Conservation (phyloP, 2,113 vertebrate genomes). For the Oceanites oceanicus region DNA sequence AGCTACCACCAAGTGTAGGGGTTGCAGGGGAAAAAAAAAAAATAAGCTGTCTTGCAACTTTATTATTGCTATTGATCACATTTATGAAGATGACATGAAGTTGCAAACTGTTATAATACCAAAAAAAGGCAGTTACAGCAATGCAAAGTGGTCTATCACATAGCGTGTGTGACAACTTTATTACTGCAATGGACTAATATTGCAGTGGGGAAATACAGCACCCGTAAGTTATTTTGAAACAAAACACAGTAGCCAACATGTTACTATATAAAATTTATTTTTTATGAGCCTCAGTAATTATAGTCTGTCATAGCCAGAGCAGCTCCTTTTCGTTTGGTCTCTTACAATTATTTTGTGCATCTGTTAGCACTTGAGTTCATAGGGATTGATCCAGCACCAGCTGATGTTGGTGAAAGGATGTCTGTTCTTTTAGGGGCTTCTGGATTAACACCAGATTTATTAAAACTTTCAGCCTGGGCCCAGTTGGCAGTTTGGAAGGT, state of each 20-base stretch:
- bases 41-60: constrained; percentile 12
- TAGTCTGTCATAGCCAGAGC: not conserved
- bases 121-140: constrained; percentile 36
- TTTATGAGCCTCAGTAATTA: constrained; percentile 53
- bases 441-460: not conserved
- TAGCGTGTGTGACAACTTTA: constrained; percentile 53
- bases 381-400: not conserved
- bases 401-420: not conserved
- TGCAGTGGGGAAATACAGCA: not conserved
- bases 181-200: not conserved
- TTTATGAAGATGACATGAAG: constrained; percentile 58
- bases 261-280: constrained; percentile 3
- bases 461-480: not conserved
- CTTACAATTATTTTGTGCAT: not conserved
- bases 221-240: constrained; percentile 32
- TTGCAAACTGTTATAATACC: constrained; percentile 37
- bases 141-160: constrained; percentile 55
- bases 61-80: constrained; percentile 49
- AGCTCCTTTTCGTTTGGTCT: not conserved
- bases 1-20: not conserved
- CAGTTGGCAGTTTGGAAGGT: not conserved
- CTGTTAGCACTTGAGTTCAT: not conserved
- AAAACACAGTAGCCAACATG: not conserved
- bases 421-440: not conserved
- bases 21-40: not conserved